These are phyloP conservation scores for Rhorus exstirpatorius DNA, from an alignment of 2,888 invertebrate genomes.

Conservation along the genomic window DNA sequence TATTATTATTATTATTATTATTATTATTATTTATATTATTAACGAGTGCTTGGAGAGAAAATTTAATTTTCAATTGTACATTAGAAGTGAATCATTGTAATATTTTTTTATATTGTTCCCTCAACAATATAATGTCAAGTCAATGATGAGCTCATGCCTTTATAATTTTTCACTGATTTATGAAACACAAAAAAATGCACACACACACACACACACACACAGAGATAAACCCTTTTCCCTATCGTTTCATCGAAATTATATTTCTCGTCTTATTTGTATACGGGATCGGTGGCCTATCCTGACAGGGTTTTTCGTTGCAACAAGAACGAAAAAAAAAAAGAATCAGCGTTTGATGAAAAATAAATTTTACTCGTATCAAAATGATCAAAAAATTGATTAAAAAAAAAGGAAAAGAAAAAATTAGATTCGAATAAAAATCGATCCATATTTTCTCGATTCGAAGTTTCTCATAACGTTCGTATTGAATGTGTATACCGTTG, in stretches of 20 bases:
- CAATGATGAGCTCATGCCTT: constrained; percentile 50
- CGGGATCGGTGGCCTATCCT: constrained; percentile 69
- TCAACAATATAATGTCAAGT: constrained; percentile 53
- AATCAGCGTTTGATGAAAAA: neutral
- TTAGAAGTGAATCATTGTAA: constrained; percentile 4
- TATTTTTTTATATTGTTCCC: constrained; percentile 22
- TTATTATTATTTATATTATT: too few relatives aligned
- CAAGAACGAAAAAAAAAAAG: constrained; percentile 25
- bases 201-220: neutral
- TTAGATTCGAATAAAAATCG: neutral
- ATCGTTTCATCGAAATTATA: constrained; percentile 36
- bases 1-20: too few relatives aligned
- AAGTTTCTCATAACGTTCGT: too few relatives aligned
- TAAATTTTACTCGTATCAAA: constrained; percentile 4
- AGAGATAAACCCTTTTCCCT: neutral
- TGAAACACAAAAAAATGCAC: constrained; percentile 8
- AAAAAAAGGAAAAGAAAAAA: neutral
- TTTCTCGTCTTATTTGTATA: constrained; percentile 50
- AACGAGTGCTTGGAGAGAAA: too few relatives aligned
- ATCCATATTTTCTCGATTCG: too few relatives aligned
- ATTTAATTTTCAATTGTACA: constrained; percentile 9
- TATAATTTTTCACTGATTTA: constrained; percentile 40
- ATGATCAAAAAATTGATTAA: neutral
- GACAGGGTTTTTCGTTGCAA: constrained; percentile 70
- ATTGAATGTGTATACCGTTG: too few relatives aligned